Evolutionary conservation across 2,888 invertebrate species (phyloP).

Genomic region (Parthenolecanium corni): DNA sequence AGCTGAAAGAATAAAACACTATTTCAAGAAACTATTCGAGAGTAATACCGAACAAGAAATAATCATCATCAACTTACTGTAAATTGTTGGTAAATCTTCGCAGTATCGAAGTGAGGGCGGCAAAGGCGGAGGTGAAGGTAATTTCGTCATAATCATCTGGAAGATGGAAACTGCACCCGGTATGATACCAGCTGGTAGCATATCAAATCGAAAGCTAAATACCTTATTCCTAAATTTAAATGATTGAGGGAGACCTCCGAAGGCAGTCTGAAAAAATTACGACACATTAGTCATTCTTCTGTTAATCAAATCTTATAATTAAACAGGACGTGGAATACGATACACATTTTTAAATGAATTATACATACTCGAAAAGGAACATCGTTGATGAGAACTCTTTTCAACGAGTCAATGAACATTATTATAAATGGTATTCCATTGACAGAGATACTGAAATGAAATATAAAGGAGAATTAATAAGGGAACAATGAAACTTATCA

Average conservation of each 20-base stretch:
- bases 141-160: conserved; percentile 52
- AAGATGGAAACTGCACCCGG: conserved; percentile 59
- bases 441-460: conserved; percentile 47
- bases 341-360: no score
- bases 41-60: no score
- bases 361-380: conserved; percentile 53
- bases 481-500: not conserved
- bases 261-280: conserved; percentile 50
- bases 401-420: conserved; percentile 65
- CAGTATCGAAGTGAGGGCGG: conserved; percentile 10
- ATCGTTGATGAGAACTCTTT: conserved; percentile 66
- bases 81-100: not conserved
- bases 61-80: not conserved
- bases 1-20: no score
- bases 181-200: conserved; percentile 57
- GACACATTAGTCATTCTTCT: no score
- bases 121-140: conserved; percentile 21
- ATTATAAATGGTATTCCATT: conserved; percentile 60
- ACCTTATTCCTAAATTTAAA: conserved; percentile 61
- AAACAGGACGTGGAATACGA: no score
- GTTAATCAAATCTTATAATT: no score
- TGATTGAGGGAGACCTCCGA: conserved; percentile 71
- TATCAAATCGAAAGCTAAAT: conserved; percentile 67
- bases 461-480: conserved; percentile 13
- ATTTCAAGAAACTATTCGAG: no score